Conservation (phyloP, 2,888 invertebrate species). For the Dioctria linearis region DNA sequence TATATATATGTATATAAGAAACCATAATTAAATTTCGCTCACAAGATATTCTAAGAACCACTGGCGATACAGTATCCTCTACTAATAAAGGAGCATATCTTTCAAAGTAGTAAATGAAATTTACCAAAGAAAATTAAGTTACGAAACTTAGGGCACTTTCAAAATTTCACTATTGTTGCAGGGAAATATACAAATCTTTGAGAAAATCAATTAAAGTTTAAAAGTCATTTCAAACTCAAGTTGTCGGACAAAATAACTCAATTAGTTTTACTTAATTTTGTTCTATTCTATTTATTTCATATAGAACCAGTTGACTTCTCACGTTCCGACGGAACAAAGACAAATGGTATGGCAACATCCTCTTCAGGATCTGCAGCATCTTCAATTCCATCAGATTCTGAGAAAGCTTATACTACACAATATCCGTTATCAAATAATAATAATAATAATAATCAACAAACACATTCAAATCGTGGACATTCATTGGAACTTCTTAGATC, state of each 20-base stretch:
- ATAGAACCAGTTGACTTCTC: constrained; percentile 71
- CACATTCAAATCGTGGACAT: constrained; percentile 55
- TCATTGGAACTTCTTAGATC: constrained; percentile 53
- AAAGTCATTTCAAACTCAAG: background rate
- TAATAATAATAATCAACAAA: constrained; percentile 52
- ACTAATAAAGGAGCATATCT: background rate
- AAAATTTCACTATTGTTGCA: background rate
- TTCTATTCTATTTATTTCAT: constrained; percentile 37
- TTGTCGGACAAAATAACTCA: constrained; percentile 10
- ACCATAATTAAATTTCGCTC: background rate
- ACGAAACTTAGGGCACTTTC: background rate
- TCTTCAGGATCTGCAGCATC: constrained; percentile 60
- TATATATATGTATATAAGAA: background rate
- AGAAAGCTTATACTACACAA: constrained; percentile 58
- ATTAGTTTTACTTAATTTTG: background rate
- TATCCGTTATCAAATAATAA: constrained; percentile 55
- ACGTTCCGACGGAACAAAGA: constrained; percentile 64
- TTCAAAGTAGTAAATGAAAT: background rate
- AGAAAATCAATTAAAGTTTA: background rate
- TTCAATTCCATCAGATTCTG: constrained; percentile 60
- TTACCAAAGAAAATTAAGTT: background rate
- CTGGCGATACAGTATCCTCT: background rate
- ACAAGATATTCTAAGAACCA: background rate
- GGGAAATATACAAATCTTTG: background rate
- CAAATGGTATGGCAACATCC: constrained; percentile 53